A percentile compares a stretch with the other conserved stretches of the same genome.
These are phyloP conservation scores for Sceloporus undulatus DNA, from an alignment of 2,113 vertebrate species.

Conservation along the genomic window DNA sequence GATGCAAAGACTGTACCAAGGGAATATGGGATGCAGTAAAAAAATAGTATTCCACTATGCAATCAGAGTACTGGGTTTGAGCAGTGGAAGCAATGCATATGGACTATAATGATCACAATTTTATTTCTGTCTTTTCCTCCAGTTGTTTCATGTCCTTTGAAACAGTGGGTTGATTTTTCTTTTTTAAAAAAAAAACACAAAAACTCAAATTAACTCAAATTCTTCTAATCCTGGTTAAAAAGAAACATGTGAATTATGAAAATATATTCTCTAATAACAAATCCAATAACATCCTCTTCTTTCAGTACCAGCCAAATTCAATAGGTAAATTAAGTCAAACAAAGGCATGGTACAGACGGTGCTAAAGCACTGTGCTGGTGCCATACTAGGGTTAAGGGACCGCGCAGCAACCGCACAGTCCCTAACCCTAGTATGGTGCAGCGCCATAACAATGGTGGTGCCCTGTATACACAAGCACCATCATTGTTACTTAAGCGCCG, in stretches of 20 bases:
- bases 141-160: neutral
- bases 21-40: conserved; percentile 49
- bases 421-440: too few species aligned
- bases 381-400: too few species aligned
- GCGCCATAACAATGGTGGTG: too few species aligned
- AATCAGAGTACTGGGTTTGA: neutral
- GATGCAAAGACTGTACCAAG: conserved; percentile 65
- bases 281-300: neutral
- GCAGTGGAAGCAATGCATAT: neutral
- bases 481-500: too few species aligned
- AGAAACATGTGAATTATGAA: neutral
- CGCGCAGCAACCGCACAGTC: too few species aligned
- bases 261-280: neutral
- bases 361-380: too few species aligned
- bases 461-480: too few species aligned
- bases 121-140: neutral
- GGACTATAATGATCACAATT: neutral
- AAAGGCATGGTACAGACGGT: too few species aligned
- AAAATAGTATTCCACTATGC: neutral
- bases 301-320: neutral
- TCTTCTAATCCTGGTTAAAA: neutral
- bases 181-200: neutral
- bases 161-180: neutral
- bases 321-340: neutral
- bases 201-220: neutral